These are phyloP conservation scores for Nerophis lumbriciformis DNA, from an alignment of 2,113 vertebrate species.

Conservation along the genomic window DNA sequence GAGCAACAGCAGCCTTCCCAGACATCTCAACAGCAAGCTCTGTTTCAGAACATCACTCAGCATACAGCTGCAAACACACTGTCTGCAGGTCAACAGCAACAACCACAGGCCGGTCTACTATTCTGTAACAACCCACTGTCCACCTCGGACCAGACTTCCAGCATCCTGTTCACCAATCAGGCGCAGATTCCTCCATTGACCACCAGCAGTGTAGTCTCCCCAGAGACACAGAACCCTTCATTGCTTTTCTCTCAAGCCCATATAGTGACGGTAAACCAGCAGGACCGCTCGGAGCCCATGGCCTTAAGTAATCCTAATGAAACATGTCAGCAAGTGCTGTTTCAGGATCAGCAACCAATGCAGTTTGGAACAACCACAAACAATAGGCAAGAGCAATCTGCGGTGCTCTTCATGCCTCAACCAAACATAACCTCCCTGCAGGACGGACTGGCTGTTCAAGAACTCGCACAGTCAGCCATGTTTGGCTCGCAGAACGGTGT, in stretches of 20 bases:
- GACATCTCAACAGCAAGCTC: conserved; percentile 76
- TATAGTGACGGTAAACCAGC: conserved; percentile 78
- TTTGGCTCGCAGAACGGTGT: conserved; percentile 83
- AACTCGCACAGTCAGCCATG: conserved; percentile 83
- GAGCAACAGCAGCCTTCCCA: conserved; percentile 86
- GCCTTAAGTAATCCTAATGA: conserved; percentile 80
- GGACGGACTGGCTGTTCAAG: conserved; percentile 78
- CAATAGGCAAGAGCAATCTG: conserved; percentile 79
- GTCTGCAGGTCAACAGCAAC: conserved; percentile 71
- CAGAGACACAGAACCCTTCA: conserved; percentile 82
- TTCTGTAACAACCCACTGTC: conserved; percentile 79
- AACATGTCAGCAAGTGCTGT: conserved; percentile 79
- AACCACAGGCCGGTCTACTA: conserved; percentile 82
- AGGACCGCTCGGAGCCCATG: conserved; percentile 85
- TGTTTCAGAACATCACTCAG: conserved; percentile 71
- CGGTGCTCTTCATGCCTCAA: conserved; percentile 88
- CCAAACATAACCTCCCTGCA: conserved; percentile 86
- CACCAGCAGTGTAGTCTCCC: conserved; percentile 63
- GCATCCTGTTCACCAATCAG: conserved; percentile 69
- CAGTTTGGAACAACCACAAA: conserved; percentile 81
- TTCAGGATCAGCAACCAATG: conserved; percentile 90
- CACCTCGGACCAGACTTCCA: conserved; percentile 78
- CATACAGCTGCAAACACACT: conserved; percentile 68
- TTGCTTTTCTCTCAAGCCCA: conserved; percentile 83
- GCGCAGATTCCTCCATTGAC: conserved; percentile 71